phyloP scores from a whole-genome alignment of 2,797 vertebrate species.

The Crax fasciolata region DNA sequence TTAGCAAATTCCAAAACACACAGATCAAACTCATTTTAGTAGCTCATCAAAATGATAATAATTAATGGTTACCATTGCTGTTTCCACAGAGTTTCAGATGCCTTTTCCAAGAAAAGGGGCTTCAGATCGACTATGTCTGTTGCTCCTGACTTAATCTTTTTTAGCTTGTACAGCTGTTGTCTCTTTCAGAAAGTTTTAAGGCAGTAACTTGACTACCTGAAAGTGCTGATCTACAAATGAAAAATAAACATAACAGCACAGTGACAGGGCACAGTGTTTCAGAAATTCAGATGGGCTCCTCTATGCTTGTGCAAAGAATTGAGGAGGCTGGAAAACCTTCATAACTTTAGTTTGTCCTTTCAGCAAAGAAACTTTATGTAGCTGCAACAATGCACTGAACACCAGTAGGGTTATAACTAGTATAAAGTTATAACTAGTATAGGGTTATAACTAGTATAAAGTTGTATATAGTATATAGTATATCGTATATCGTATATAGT shows the following conservation, averaged over 20 bases:
- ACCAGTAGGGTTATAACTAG: neutral
- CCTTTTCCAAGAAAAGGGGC: fast-evolving
- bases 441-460: too few species aligned
- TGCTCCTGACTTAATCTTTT: neutral
- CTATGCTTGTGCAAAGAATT: neutral
- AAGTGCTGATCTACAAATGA: neutral
- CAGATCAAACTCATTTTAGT: neutral
- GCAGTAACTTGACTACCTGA: neutral
- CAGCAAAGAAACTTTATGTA: neutral
- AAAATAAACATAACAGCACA: fast-evolving
- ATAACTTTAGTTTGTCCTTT: neutral
- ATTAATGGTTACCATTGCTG: neutral
- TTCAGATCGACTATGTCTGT: neutral
- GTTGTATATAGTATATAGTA: too few species aligned
- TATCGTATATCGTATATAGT: too few species aligned
- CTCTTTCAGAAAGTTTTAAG: neutral
- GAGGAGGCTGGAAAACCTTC: neutral
- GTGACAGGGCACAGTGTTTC: neutral
- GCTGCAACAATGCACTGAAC: neutral
- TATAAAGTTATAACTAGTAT: too few species aligned
- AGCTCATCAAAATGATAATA: neutral
- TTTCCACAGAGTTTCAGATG: neutral
- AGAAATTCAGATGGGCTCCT: neutral
- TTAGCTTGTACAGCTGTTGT: neutral
- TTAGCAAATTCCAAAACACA: neutral